Base-by-base conservation (phyloP, 2,113 vertebrate genomes). In the Ramphastos sulfuratus region DNA sequence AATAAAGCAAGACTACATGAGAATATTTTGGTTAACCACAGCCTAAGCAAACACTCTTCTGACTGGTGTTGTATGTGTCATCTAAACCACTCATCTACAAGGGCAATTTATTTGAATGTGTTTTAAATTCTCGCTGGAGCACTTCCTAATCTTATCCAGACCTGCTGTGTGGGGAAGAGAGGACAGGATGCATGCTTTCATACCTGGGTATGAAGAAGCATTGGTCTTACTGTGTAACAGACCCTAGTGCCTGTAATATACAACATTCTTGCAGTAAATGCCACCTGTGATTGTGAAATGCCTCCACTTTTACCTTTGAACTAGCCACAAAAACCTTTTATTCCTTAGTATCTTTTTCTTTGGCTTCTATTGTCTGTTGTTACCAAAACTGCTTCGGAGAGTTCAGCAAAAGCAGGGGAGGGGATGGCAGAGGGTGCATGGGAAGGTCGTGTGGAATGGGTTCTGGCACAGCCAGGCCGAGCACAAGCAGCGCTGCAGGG, bases 401-500 rank as follows among this genome's bases (percentile, higher is more conserved):
- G 67, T 48, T 85, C 21, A 25, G 82, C 9, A 73, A 21, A 56
- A 81, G 58, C 63, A 50, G 31, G 8, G 69, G 39, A 52, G 15
- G 30, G 28, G 16, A 46, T 77, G 91, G 44, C 33, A 20, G 24
- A 5, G 44, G 39, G 69, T 72, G 9, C 75, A 48, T 1, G 7
- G 24, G 48, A 76, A 42, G 28, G 17, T 23, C 42, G 9, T 28
- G 65, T 78, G 61, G 58, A 85, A 52, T 52, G 1, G 14, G 6
- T 91, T 83, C 27, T 74, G 21, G 48, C 30, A 25, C 25, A 79
- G 28, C 25, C 39, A 31, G 14, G 3, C 33, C 33, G 28, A 14
- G 12, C 7, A 2, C 1, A 1, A n/a, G 18, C n/a, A 31, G 0
- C 1, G n/a, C 71, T 46, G 16, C 31, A 55, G 63, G 77, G 54